Percentiles rank a stretch among this genome's conserved stretches.
phyloP scores from a whole-genome alignment of 2,888 invertebrate species.

The Melipona beecheii region DNA sequence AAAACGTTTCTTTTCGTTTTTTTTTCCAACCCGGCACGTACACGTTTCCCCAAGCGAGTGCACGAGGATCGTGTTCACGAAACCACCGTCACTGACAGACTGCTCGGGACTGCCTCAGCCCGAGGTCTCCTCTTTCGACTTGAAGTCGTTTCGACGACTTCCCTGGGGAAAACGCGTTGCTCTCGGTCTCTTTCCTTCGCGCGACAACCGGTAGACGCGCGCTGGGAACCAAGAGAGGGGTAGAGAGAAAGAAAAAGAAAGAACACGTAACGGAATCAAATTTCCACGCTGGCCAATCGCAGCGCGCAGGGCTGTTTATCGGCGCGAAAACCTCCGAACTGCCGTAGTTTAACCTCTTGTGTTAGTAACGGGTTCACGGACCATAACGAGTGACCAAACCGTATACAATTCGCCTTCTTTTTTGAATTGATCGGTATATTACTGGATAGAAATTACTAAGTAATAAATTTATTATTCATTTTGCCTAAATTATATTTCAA shows the following conservation, averaged over 20 bases:
- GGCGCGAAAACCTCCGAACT: slow-evolving; percentile 22
- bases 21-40: slow-evolving; percentile 5
- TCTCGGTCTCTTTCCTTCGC: slow-evolving; percentile 49
- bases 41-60: slow-evolving; percentile 9
- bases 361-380: too few species aligned
- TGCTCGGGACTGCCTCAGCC: slow-evolving; percentile 52
- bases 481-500: too few species aligned
- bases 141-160: slow-evolving; percentile 49
- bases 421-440: too few species aligned
- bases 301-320: background rate
- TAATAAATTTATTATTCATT: too few species aligned
- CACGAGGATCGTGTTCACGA: slow-evolving; percentile 34
- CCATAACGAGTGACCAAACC: too few species aligned
- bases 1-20: too few species aligned
- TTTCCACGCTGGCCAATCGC: slow-evolving; percentile 56
- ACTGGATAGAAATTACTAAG: too few species aligned
- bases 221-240: slow-evolving; percentile 31
- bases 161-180: slow-evolving; percentile 63
- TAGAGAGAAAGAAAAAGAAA: slow-evolving; percentile 39
- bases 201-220: slow-evolving; percentile 42
- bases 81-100: slow-evolving; percentile 63
- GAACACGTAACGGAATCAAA: slow-evolving; percentile 52
- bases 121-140: slow-evolving; percentile 34
- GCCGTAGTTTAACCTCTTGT: background rate
- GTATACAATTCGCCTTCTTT: too few species aligned